Conservation (phyloP, 2,113 vertebrate genomes). For the Neogale vison region DNA sequence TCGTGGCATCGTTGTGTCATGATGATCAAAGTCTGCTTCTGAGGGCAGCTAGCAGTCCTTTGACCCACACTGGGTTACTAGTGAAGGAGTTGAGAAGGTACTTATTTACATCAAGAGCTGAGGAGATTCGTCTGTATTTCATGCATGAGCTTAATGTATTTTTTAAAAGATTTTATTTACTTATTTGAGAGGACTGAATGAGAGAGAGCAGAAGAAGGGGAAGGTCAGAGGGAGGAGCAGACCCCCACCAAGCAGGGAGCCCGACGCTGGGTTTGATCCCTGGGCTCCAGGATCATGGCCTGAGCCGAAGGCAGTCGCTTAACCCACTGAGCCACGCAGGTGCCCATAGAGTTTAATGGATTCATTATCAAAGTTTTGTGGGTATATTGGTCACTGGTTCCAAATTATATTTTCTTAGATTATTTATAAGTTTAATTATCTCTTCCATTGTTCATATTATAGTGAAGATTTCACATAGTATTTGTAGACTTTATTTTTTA, state of each 20-base stretch:
- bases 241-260: no score
- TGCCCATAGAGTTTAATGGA: neutral
- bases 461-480: neutral
- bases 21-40: slow-evolving; percentile 2
- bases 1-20: neutral
- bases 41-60: neutral
- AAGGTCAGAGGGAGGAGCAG: no score
- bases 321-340: no score
- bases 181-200: no score
- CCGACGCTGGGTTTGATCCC: no score
- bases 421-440: neutral
- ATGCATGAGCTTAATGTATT: neutral
- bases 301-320: no score
- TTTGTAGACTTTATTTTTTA: neutral
- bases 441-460: neutral
- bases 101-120: slow-evolving; percentile 1
- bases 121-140: neutral
- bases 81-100: neutral
- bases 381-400: neutral
- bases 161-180: no score
- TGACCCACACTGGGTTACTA: slow-evolving; percentile 24
- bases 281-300: no score
- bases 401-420: neutral
- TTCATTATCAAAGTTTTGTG: neutral
- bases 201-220: no score